Conservation (phyloP, 2,113 vertebrate species). For the Oophaga pumilio region DNA sequence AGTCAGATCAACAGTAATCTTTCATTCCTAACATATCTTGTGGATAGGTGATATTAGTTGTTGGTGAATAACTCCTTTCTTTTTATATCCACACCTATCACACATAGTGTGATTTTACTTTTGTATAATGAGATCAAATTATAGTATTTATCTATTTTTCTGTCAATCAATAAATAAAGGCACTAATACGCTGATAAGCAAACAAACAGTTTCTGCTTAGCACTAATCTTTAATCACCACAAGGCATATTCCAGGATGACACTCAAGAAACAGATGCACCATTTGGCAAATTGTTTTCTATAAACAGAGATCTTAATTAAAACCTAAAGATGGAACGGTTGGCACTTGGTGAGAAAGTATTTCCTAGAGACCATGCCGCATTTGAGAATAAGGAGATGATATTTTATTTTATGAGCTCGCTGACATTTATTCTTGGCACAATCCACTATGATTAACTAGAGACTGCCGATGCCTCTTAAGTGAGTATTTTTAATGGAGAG, state of each 20-base stretch:
- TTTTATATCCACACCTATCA: too few relatives aligned
- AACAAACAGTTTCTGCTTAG: background rate
- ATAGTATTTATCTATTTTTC: background rate
- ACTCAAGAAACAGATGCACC: slow-evolving; percentile 17
- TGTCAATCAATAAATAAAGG: background rate
- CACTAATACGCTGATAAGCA: background rate
- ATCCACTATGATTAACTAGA: slow-evolving; percentile 60
- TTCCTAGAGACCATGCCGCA: slow-evolving; percentile 15
- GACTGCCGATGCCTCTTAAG: slow-evolving; percentile 55
- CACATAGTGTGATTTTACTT: too few relatives aligned
- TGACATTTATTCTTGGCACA: slow-evolving; percentile 47
- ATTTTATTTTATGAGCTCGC: slow-evolving; percentile 45
- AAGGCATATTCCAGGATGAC: background rate
- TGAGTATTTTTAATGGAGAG: slow-evolving; percentile 53
- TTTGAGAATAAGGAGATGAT: background rate
- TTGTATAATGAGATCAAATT: too few relatives aligned
- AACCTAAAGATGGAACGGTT: slow-evolving; percentile 32
- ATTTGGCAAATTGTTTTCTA: slow-evolving; percentile 34
- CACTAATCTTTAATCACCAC: slow-evolving; percentile 14
- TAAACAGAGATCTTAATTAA: slow-evolving; percentile 41
- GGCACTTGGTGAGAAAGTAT: slow-evolving; percentile 2
- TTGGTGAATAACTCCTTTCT: too few relatives aligned
- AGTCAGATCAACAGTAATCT: too few relatives aligned
- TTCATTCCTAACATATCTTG: too few relatives aligned
- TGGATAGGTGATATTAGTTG: too few relatives aligned